phyloP scores from a whole-genome alignment of 2,797 vertebrate species.

The Falco naumanni region DNA sequence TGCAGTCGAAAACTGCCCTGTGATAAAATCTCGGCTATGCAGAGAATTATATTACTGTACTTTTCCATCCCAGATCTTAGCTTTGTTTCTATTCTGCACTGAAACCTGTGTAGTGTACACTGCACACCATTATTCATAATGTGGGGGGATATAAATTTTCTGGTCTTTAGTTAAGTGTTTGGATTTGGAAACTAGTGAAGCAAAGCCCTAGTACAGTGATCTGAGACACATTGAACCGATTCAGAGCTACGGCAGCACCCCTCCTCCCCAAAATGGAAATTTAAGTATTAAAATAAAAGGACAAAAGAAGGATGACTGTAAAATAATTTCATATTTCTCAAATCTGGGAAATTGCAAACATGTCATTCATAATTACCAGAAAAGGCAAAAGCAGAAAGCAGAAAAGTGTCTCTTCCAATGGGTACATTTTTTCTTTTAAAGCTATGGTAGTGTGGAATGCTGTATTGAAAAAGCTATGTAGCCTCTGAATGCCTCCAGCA shows the following conservation, averaged over 20 bases:
- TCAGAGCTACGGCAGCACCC: neutral
- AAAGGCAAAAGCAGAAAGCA: constrained; percentile 70
- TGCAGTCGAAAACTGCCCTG: neutral
- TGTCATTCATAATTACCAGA: constrained; percentile 69
- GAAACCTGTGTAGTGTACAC: constrained; percentile 31
- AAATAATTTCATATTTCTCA: constrained; percentile 66
- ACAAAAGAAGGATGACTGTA: constrained; percentile 64
- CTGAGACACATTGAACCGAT: constrained; percentile 68
- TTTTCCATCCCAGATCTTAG: constrained; percentile 15
- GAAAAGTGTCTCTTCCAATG: constrained; percentile 54
- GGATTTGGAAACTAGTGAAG: constrained; percentile 22
- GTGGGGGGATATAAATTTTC: constrained; percentile 40
- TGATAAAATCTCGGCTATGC: constrained; percentile 1
- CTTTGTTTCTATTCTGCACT: constrained; percentile 19
- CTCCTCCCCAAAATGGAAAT: constrained; percentile 58
- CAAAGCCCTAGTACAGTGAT: neutral
- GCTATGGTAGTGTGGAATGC: constrained; percentile 60
- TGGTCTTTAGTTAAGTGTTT: constrained; percentile 36
- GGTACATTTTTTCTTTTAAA: constrained; percentile 65
- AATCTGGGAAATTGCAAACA: constrained; percentile 70
- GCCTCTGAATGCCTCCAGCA: constrained; percentile 64
- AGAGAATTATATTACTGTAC: neutral
- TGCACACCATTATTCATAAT: constrained; percentile 25
- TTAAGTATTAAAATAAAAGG: constrained; percentile 68
- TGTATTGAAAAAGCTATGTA: constrained; percentile 56